Conservation (phyloP, 2,888 invertebrate genomes). For the Isoperla grammatica region DNA sequence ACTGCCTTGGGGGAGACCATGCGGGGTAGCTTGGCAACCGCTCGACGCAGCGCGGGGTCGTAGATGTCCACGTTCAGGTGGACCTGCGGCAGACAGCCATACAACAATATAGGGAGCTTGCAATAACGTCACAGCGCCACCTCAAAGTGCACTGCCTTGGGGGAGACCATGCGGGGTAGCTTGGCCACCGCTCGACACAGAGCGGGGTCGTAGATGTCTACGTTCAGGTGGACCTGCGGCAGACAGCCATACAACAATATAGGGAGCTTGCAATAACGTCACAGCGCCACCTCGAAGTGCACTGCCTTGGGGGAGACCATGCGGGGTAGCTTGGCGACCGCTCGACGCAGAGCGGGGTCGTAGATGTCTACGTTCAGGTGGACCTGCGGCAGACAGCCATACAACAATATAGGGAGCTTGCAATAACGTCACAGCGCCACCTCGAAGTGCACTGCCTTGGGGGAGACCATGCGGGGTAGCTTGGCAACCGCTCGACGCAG, state of each 20-base stretch:
- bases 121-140: too few species aligned
- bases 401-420: too few species aligned
- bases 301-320: slow-evolving; percentile 44
- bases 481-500: slow-evolving; percentile 35
- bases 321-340: slow-evolving; percentile 32
- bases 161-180: slow-evolving; percentile 22
- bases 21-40: slow-evolving; percentile 32
- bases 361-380: slow-evolving; percentile 58
- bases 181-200: slow-evolving; percentile 35
- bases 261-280: too few species aligned
- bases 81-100: slow-evolving; percentile 51
- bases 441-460: too few species aligned
- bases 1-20: slow-evolving; percentile 44
- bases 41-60: slow-evolving; percentile 45
- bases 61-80: slow-evolving; percentile 58
- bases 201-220: slow-evolving; percentile 56
- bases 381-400: slow-evolving; percentile 51
- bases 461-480: slow-evolving; percentile 22
- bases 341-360: slow-evolving; percentile 45
- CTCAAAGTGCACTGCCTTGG: slow-evolving; percentile 55
- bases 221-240: slow-evolving; percentile 55
- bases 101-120: too few species aligned
- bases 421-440: too few species aligned
- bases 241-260: too few species aligned
- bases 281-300: slow-evolving; percentile 56